Base-by-base conservation (phyloP, 2,797 vertebrate genomes). In the Micromesistius poutassou region DNA sequence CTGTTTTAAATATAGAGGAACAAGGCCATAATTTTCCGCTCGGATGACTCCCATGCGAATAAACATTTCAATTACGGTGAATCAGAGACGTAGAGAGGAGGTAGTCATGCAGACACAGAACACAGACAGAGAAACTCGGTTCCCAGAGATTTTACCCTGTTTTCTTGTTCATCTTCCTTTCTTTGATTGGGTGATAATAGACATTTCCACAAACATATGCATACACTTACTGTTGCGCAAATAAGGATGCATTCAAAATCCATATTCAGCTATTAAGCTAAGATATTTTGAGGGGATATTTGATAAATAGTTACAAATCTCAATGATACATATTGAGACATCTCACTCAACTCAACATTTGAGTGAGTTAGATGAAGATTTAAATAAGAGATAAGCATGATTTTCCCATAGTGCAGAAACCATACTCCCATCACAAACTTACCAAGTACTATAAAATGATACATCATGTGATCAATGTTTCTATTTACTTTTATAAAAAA, bases 11-110 rank as follows among this genome's bases (percentile, higher is more conserved):
- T 75, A 70, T 81, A 72, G 62, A 77, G 76, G 75, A 75, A 76
- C 79, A 74, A 80, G 79, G 33, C 40, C 68, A 33, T 76, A 1
- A 73, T 85, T 86, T 84, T 84, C 78, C 81, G 74, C 73, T 70
- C 6, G 16, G 74, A 80, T 85, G 81, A 81, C 30, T 62, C 62
- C 55, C 72, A 81, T 71, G 77, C 42, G 68, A 87, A 74, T 78
- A 79, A 87, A 88, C 84, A 85, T 87, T 72, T 85, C 36, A 78
- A 46, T 86, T 84, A 83, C 62, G 25, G 62, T 68, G 76, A 72
- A 81, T 87, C 74, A 79, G 71, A 78, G 62, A 75, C 73, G 77
- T 28, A 28, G 25, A 6, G 25, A 16, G 28, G 38, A 30, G 40
- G 71, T 71, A 62, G 36, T 76, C 68, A 80, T 77, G 73, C n/a